These are phyloP conservation scores for Invenusta paracnida DNA, from an alignment of 2,888 invertebrate species.

Conservation along the genomic window DNA sequence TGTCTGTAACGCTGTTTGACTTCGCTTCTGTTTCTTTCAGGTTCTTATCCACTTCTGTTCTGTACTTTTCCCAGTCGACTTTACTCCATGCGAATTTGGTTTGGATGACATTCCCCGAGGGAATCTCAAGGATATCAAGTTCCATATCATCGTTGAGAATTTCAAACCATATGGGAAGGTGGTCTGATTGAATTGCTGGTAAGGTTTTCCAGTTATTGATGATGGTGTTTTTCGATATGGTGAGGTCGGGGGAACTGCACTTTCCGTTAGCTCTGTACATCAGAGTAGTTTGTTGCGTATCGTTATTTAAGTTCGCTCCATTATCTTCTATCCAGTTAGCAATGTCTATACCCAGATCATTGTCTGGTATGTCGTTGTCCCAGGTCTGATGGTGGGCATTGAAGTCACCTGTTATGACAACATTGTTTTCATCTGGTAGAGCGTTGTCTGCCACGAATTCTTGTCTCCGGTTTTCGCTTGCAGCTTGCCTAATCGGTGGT, in stretches of 20 bases:
- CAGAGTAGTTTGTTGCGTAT: neutral
- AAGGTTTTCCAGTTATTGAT: neutral
- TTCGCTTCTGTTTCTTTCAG: neutral
- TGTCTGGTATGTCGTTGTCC: neutral
- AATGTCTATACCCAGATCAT: neutral
- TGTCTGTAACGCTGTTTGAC: too few species aligned
- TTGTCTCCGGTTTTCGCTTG: neutral
- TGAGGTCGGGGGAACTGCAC: neutral
- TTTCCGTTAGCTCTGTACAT: neutral
- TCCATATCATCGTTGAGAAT: neutral
- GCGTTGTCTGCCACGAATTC: neutral
- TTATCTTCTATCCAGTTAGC: neutral
- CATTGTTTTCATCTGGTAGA: neutral
- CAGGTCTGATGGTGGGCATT: neutral
- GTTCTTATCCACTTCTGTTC: neutral
- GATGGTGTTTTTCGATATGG: neutral
- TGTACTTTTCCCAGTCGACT: neutral
- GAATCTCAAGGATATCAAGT: neutral
- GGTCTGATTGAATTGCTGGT: constrained; percentile 24
- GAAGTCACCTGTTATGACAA: neutral
- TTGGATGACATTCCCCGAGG: neutral
- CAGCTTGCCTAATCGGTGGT: neutral
- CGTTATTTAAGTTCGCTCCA: neutral
- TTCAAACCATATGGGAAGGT: constrained; percentile 30
- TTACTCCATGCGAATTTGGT: neutral